These are phyloP conservation scores for Sitophilus oryzae DNA, from an alignment of 1,140 invertebrate genomes.

Conservation along the genomic window DNA sequence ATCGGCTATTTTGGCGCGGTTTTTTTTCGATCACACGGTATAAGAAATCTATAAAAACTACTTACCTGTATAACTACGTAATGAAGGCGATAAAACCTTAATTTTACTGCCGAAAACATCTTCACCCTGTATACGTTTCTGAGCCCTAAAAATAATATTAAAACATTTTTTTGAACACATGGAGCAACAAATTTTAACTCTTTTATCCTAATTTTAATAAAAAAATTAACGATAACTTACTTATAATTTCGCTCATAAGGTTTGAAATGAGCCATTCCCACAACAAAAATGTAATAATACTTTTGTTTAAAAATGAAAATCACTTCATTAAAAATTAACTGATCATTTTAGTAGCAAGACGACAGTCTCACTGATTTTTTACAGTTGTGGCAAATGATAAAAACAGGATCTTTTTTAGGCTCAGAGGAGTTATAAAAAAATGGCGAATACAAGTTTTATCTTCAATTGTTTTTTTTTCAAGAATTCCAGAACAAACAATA, in stretches of 20 bases:
- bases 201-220: not conserved
- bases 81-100: constrained; percentile 31
- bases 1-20: too few species aligned
- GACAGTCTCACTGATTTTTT: not conserved
- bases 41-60: too few species aligned
- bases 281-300: not conserved
- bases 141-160: constrained; percentile 52
- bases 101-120: constrained; percentile 77
- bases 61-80: constrained; percentile 35
- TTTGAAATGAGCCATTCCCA: constrained; percentile 34
- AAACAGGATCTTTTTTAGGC: too few species aligned
- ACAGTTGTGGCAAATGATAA: too few species aligned
- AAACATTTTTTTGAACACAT: not conserved
- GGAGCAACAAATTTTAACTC: constrained; percentile 6
- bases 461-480: too few species aligned
- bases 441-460: too few species aligned
- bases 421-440: too few species aligned
- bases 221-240: constrained; percentile 21
- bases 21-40: too few species aligned
- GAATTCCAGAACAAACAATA: too few species aligned
- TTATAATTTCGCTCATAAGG: constrained; percentile 35
- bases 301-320: constrained; percentile 18
- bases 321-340: constrained; percentile 16
- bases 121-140: constrained; percentile 79
- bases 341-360: not conserved